Percentiles rank a stretch among this genome's conserved stretches.
phyloP scores from a whole-genome alignment of 2,113 vertebrate species.

The Daphoenositta chrysoptera region DNA sequence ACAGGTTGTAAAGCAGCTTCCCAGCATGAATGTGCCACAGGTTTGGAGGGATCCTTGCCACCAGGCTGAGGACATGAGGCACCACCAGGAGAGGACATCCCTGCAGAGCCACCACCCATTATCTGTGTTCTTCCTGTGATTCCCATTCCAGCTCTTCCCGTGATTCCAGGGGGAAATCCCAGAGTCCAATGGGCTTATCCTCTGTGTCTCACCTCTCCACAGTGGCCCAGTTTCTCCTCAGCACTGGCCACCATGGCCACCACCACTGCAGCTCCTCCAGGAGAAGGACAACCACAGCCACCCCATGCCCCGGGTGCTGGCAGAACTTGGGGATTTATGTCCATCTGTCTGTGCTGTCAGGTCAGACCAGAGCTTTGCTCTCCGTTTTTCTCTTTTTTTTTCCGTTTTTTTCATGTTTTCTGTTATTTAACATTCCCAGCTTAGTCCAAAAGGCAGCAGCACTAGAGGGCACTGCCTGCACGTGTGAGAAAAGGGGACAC shows the following conservation, averaged over 20 bases:
- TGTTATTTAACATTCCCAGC: not conserved
- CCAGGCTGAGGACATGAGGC: not conserved
- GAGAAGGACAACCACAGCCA: not conserved
- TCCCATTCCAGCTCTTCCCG: not conserved
- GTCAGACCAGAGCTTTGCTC: accelerated
- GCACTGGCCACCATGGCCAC: not conserved
- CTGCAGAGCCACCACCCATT: not conserved
- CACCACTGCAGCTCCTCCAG: not conserved
- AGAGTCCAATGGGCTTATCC: not conserved
- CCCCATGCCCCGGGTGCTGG: not conserved
- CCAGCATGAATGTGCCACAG: not conserved
- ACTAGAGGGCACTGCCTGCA: slow-evolving; percentile 75
- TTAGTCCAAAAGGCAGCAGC: slow-evolving; percentile 35
- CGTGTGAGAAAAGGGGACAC: not conserved
- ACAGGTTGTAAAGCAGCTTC: not conserved
- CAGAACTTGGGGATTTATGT: not conserved
- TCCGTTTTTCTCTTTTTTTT: not conserved
- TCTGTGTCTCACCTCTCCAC: not conserved
- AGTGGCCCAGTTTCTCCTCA: not conserved
- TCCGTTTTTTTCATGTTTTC: too few relatives aligned
- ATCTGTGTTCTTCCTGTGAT: not conserved
- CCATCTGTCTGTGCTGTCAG: not conserved
- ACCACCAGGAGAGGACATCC: not conserved
- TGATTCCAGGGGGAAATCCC: not conserved
- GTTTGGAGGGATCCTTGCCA: not conserved